Conservation (phyloP, 2,797 vertebrate species). For the Allobates femoralis region DNA sequence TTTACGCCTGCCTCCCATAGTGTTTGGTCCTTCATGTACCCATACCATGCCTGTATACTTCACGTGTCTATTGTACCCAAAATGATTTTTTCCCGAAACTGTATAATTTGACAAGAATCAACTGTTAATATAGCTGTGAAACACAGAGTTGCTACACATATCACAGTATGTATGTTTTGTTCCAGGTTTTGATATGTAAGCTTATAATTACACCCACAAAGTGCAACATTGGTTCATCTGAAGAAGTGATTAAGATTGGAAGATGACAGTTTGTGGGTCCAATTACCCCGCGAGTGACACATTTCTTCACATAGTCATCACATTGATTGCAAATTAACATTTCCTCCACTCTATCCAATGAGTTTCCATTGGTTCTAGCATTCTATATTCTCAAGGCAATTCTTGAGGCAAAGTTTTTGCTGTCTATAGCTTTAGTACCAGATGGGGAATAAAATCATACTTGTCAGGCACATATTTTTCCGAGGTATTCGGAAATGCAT, state of each 20-base stretch:
- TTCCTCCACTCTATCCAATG: neutral
- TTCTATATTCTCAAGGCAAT: neutral
- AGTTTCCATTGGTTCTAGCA: too few species aligned
- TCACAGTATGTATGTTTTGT: constrained; percentile 61
- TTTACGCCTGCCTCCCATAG: constrained; percentile 50
- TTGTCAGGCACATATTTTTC: neutral
- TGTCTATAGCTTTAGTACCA: neutral
- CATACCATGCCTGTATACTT: constrained; percentile 52
- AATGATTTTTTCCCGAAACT: constrained; percentile 24
- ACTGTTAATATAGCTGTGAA: constrained; percentile 47
- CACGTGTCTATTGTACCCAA: constrained; percentile 45
- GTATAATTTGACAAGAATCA: neutral
- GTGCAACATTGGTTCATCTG: constrained; percentile 44
- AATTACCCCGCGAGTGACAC: constrained; percentile 2
- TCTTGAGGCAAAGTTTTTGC: neutral
- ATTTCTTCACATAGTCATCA: neutral
- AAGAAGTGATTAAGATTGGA: constrained; percentile 52
- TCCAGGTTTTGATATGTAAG: constrained; percentile 59
- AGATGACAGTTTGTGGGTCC: constrained; percentile 46
- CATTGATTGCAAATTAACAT: neutral
- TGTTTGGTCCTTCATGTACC: constrained; percentile 40
- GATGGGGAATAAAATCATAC: neutral
- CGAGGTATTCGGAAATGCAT: neutral
- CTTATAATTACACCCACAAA: constrained; percentile 53
- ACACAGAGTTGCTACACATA: constrained; percentile 36